These are phyloP conservation scores for Lerema accius DNA, from an alignment of 1,140 invertebrate genomes.

Conservation along the genomic window DNA sequence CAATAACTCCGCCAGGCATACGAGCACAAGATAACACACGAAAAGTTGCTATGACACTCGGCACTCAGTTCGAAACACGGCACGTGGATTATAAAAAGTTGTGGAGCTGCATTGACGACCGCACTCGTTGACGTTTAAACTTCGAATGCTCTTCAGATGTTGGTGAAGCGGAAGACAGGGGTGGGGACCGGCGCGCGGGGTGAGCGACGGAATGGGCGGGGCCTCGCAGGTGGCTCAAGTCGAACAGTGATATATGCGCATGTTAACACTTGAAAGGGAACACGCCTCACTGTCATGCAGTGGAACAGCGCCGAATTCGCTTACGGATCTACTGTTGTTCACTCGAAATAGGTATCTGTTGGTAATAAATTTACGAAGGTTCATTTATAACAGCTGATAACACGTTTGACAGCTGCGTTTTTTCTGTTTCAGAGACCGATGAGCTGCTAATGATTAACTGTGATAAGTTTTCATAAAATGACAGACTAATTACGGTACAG, in stretches of 20 bases:
- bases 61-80: constrained; percentile 56
- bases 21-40: constrained; percentile 34
- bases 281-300: constrained; percentile 73
- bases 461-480: constrained; percentile 58
- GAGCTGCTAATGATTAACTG: constrained; percentile 38
- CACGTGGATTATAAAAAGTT: constrained; percentile 37
- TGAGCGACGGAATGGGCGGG: constrained; percentile 54
- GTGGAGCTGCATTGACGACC: constrained; percentile 42
- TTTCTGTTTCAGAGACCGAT: constrained; percentile 33
- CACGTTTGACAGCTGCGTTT: constrained; percentile 35
- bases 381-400: constrained; percentile 44
- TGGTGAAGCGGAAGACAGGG: constrained; percentile 54
- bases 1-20: constrained; percentile 16
- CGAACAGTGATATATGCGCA: constrained; percentile 72
- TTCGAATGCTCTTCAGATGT: constrained; percentile 67
- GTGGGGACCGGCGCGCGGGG: constrained; percentile 42
- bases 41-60: constrained; percentile 51
- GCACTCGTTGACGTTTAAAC: constrained; percentile 54
- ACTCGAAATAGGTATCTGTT: constrained; percentile 35
- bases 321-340: constrained; percentile 46
- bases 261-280: constrained; percentile 64
- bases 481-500: constrained; percentile 62
- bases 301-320: constrained; percentile 52
- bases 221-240: constrained; percentile 70
- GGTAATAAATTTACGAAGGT: constrained; percentile 19